Conservation (phyloP, 1,140 invertebrate genomes). For the Psilanteris sp. region DNA sequence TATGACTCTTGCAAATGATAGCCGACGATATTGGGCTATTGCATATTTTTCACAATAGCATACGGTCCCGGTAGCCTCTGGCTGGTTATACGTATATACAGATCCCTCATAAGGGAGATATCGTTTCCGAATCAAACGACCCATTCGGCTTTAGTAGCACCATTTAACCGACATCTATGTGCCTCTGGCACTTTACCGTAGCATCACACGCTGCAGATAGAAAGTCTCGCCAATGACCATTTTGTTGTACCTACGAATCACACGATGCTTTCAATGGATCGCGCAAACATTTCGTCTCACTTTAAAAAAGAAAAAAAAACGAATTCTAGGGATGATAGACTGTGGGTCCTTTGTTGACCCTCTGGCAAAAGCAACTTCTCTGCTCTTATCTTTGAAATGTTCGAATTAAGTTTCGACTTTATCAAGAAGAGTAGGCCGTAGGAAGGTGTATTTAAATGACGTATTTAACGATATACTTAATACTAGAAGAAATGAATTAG, state of each 20-base stretch:
- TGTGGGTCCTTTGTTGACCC: constrained; percentile 31
- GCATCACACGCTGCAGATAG: constrained; percentile 66
- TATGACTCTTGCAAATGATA: constrained; percentile 57
- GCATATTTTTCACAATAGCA: constrained; percentile 75
- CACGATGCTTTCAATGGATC: constrained; percentile 46
- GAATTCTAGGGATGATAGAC: constrained; percentile 6
- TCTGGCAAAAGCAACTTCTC: constrained; percentile 33
- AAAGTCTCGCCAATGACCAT: constrained; percentile 71
- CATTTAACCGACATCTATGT: constrained; percentile 76
- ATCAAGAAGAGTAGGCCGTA: background rate
- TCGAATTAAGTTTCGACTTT: constrained; percentile 27
- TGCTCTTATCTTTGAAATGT: constrained; percentile 31
- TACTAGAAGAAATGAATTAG: no score
- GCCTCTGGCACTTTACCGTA: constrained; percentile 69
- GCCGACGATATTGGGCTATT: constrained; percentile 70
- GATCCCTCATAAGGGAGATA: constrained; percentile 78
- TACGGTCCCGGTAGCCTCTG: constrained; percentile 64
- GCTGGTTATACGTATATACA: constrained; percentile 70
- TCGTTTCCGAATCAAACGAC: constrained; percentile 79
- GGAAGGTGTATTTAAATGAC: no score
- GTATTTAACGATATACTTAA: no score
- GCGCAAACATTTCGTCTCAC: constrained; percentile 33
- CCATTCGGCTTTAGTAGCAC: constrained; percentile 77
- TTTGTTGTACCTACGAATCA: constrained; percentile 60
- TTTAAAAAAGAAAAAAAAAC: no score